A percentile compares a stretch with the other conserved stretches of the same genome.
Evolutionary conservation across 2,888 invertebrate species (phyloP).

Genomic region (Dichetophora obliterata): DNA sequence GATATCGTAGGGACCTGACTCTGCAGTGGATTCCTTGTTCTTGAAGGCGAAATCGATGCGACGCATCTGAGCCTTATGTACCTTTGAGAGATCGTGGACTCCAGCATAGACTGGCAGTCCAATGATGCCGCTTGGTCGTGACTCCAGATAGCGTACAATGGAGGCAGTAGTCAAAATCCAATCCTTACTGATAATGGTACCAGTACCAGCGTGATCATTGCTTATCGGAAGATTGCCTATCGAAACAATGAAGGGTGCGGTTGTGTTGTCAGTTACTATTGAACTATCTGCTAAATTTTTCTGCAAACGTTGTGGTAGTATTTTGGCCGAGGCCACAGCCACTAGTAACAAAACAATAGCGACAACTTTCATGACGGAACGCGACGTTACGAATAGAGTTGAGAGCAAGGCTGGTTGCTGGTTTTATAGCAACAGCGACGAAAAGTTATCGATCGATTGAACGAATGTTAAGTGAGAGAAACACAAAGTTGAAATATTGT

Average conservation of each 20-base stretch:
- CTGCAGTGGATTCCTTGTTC: conserved; percentile 65
- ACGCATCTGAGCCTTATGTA: conserved; percentile 58
- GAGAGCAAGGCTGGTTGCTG: background rate
- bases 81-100: conserved; percentile 53
- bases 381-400: conserved; percentile 5
- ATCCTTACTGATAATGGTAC: conserved; percentile 65
- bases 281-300: conserved; percentile 40
- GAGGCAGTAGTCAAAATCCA: conserved; percentile 69
- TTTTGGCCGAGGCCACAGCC: conserved; percentile 47
- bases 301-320: conserved; percentile 27
- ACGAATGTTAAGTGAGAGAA: background rate
- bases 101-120: conserved; percentile 60
- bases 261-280: conserved; percentile 39
- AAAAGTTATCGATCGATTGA: background rate
- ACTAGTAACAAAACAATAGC: conserved; percentile 28
- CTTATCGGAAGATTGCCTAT: conserved; percentile 53
- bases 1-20: conserved; percentile 72
- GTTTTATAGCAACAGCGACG: conserved; percentile 16
- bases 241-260: conserved; percentile 59
- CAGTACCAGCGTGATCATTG: conserved; percentile 69
- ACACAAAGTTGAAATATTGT: background rate
- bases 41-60: conserved; percentile 59
- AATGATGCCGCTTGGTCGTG: conserved; percentile 46
- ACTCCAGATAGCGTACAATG: conserved; percentile 53
- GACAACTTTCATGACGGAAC: conserved; percentile 2